phyloP scores from a whole-genome alignment of 2,888 invertebrate species.

The Drosophila gaucha region DNA sequence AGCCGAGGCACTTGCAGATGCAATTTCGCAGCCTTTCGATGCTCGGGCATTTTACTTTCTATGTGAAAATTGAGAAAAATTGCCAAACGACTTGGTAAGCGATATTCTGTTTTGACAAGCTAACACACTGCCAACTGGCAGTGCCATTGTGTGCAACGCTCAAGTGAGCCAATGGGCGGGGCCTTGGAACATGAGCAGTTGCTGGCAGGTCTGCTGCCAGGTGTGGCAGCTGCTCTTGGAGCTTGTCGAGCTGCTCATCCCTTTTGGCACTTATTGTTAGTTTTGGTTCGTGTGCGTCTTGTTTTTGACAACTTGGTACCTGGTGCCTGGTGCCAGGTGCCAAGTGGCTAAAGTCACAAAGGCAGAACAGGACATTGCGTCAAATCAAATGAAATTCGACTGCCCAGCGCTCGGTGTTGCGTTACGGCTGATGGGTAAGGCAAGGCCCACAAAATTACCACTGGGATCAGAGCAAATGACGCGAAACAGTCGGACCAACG shows the following conservation, averaged over 20 bases:
- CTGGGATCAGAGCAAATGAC: conserved; percentile 79
- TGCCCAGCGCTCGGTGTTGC: conserved; percentile 47
- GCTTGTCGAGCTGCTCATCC: conserved; percentile 29
- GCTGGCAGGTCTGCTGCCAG: conserved; percentile 78
- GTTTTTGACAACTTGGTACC: conserved; percentile 65
- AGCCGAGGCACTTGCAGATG: conserved; percentile 37
- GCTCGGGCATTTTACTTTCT: conserved; percentile 48
- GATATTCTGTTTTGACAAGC: conserved; percentile 72
- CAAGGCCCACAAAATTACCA: conserved; percentile 75
- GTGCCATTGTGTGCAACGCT: conserved; percentile 39
- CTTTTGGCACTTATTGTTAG: conserved; percentile 64
- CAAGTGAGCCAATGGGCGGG: too few species aligned
- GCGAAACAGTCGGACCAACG: conserved; percentile 75
- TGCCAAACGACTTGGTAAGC: conserved; percentile 81
- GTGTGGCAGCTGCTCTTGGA: conserved; percentile 38
- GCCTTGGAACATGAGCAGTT: conserved; percentile 49
- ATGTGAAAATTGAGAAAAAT: conserved; percentile 82
- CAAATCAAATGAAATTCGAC: conserved; percentile 70
- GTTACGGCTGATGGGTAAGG: conserved; percentile 31
- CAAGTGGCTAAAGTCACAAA: conserved; percentile 36
- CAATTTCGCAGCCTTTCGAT: conserved; percentile 50
- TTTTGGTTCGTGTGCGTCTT: conserved; percentile 34
- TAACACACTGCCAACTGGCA: conserved; percentile 20
- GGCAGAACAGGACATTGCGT: conserved; percentile 48
- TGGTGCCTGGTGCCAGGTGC: conserved; percentile 25